Base-by-base conservation (phyloP, 2,113 vertebrate genomes). In the Grammomys dolichurus region DNA sequence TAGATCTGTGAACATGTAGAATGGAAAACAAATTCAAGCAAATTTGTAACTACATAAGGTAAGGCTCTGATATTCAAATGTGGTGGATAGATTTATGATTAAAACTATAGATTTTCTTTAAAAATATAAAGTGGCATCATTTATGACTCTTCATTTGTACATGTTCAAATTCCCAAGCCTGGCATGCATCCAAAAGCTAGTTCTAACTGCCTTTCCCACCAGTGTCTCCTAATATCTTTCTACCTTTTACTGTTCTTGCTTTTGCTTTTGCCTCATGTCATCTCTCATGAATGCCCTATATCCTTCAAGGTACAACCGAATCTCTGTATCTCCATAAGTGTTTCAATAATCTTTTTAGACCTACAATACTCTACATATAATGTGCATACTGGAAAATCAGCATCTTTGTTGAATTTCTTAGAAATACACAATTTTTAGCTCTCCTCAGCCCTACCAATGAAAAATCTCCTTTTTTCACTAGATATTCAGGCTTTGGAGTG, bases 381-480 rank as follows among this genome's bases (percentile, higher is more conserved):
- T 84, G 33, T 90, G 14, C 75, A 36, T 12, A 75, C 51, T 84
- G 75, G 51, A 43, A 89, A 69, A 90, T 12, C 33, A 91, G 7
- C 7, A 88, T 70, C 14, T 22, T 1, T 16, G 43, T 43, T 19
- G 17, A 91, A 22, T 33, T 67, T 33, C 26, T 73, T 87, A 93
- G 54, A 90, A 88, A 78, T 28, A 51, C 43, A 80, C 56, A 84
- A 51, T 95, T 17, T 13, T 90, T 17, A 40, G 9, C 5, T 7
- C 4, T 19, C 31, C 12, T 40, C 8, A 89, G 31, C 46, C 3
- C 7, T 88, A 81, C 40, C 31, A 10, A 46, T 67, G 5, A 93
- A 20, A 94, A 94, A 80, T n/a, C 5, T 95, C 12, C 1, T 81
- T 87, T 93, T 93, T 94, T 96, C 24, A 93, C 17, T 96, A 89